Percentiles rank a stretch among this genome's conserved stretches.
These are phyloP conservation scores for Sipha flava DNA, from an alignment of 1,140 invertebrate species.

Conservation along the genomic window DNA sequence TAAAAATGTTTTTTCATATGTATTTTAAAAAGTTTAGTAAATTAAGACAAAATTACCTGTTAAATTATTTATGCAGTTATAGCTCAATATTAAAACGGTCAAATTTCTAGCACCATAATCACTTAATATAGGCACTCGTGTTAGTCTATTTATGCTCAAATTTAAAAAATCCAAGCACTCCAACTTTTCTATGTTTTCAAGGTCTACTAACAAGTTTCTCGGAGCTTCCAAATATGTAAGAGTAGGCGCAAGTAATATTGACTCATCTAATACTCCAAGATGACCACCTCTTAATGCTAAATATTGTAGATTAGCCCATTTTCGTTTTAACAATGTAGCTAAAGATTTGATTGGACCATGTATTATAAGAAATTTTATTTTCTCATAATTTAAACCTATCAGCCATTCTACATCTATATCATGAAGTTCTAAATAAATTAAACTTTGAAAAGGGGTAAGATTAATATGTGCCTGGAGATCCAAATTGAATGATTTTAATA, in stretches of 20 bases:
- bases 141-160: constrained; percentile 22
- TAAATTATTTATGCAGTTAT: constrained; percentile 50
- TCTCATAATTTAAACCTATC: not conserved
- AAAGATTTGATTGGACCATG: not conserved
- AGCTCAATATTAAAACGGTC: constrained; percentile 49
- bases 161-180: constrained; percentile 14
- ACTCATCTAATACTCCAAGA: not conserved
- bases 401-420: constrained; percentile 20
- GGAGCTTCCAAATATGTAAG: constrained; percentile 4
- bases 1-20: not conserved
- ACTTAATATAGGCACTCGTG: constrained; percentile 48
- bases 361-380: constrained; percentile 1
- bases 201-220: not conserved
- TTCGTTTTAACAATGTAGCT: not conserved
- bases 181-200: not conserved
- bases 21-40: not conserved
- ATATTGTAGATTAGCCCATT: not conserved
- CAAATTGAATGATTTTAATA: not conserved
- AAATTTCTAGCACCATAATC: constrained; percentile 46
- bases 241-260: not conserved
- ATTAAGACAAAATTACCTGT: constrained; percentile 40
- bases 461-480: not conserved
- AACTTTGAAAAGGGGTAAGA: constrained; percentile 5
- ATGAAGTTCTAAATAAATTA: constrained; percentile 8
- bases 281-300: not conserved